Evolutionary conservation across 1,140 invertebrate genomes (phyloP).

Genomic region (Drosophila sulfurigaster): DNA sequence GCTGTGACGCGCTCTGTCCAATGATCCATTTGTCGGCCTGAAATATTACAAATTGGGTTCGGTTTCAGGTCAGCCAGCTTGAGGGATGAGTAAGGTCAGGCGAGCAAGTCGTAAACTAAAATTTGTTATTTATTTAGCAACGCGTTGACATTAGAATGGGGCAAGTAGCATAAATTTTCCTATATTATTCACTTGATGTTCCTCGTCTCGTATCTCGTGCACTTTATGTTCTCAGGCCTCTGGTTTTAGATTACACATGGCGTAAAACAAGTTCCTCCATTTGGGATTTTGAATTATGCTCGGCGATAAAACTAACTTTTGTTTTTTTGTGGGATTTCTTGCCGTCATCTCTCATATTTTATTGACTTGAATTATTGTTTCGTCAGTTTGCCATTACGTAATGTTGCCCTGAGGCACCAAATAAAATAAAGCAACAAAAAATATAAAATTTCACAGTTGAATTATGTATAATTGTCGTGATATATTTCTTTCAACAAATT

Average conservation of each 20-base stretch:
- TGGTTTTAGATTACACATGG: constrained; percentile 70
- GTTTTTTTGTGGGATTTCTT: background rate
- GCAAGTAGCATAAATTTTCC: constrained; percentile 71
- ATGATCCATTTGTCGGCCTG: constrained; percentile 51
- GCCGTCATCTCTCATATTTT: constrained; percentile 72
- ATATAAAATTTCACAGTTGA: constrained; percentile 33
- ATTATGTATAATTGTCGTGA: constrained; percentile 38
- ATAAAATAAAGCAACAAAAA: background rate
- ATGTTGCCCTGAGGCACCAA: constrained; percentile 5
- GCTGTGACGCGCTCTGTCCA: constrained; percentile 25
- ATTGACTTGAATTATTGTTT: constrained; percentile 73
- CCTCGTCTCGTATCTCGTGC: constrained; percentile 56
- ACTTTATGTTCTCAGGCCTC: constrained; percentile 74
- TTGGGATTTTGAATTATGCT: constrained; percentile 58
- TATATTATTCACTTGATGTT: constrained; percentile 62
- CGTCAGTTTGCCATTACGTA: constrained; percentile 56
- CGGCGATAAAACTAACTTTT: constrained; percentile 57
- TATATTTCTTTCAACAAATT: constrained; percentile 19
- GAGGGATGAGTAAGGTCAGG: constrained; percentile 56
- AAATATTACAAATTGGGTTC: constrained; percentile 39
- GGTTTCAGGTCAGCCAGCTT: constrained; percentile 45
- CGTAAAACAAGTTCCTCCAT: constrained; percentile 50
- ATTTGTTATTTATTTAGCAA: constrained; percentile 66
- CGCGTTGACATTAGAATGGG: constrained; percentile 68
- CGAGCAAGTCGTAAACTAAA: constrained; percentile 68